Base-by-base conservation (phyloP, 2,113 vertebrate genomes). In the Bombycilla garrulus region DNA sequence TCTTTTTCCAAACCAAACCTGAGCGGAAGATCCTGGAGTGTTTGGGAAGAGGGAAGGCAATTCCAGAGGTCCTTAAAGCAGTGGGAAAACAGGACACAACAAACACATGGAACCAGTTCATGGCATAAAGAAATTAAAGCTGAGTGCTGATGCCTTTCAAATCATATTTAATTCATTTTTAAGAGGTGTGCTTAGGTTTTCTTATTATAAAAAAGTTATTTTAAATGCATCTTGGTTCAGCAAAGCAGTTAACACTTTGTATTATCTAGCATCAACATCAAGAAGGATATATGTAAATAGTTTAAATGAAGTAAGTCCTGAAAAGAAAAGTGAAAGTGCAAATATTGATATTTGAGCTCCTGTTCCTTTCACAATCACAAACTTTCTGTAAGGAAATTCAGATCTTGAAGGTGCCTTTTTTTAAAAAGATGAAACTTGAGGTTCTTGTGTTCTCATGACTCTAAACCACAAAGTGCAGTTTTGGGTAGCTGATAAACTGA, bases 371-470 rank as follows among this genome's bases (percentile, higher is more conserved):
- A 42, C 5, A 6, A 50, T 33, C 60, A 31, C 31, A 40, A 58
- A 42, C 8, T 67, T 80, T 18, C 29, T 4, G 3, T 21, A 12
- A 62, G 62, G 47, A 71, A 31, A 7, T 28, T 7, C 26, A 40
- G 13, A 9, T 35, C 29, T 23, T 20, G 35, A 67, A 53, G 7
- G 9, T 47, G 24, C 19, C 5, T 31, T 57, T 77, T 77, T 69
- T 84, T 21, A 26, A 44, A 82, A 83, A 73, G 33, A 6, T 53
- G 16, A 50, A 48, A 54, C 2, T 53, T 44, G 9, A 13, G 11
- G 22, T 81, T 72, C 8, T 78, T 0, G 0, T 2, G 2, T 44
- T 73, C 2, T 4, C 19, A 1, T 5, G 15, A 18, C 33, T 50
- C 12, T 47, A 9, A 82, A 77, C 0, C 24, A 12, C 14, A 36